Conservation (phyloP, 2,113 vertebrate genomes). For the Apaloderma vittatum region DNA sequence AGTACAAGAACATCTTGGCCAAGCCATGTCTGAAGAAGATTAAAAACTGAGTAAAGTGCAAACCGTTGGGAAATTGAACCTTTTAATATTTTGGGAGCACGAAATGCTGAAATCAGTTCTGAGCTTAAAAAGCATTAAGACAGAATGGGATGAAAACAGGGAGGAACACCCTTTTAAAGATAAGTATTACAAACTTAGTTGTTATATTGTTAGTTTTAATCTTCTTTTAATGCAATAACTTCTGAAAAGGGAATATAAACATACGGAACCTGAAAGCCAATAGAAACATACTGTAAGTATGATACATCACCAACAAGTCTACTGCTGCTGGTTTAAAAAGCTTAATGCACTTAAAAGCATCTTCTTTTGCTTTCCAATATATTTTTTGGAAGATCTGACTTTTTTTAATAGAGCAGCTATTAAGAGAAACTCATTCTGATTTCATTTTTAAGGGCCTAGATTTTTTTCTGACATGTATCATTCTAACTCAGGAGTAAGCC, state of each 20-base stretch:
- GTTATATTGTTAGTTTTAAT: not conserved
- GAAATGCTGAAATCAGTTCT: not conserved
- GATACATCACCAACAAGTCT: not conserved
- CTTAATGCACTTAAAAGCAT: not conserved
- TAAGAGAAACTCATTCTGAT: constrained; percentile 29
- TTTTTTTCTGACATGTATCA: constrained; percentile 10
- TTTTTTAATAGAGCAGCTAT: not conserved
- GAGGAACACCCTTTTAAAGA: not conserved
- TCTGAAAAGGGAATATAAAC: not conserved
- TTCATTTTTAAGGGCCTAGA: constrained; percentile 24
- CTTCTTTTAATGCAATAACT: not conserved
- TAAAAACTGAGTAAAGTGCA: not conserved
- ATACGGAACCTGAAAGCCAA: not conserved
- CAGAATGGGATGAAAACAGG: not conserved
- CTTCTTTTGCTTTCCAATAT: not conserved
- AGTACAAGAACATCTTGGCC: constrained; percentile 10
- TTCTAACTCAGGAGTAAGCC: not conserved
- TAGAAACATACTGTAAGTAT: not conserved
- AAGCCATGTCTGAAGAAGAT: not conserved
- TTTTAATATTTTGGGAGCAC: not conserved
- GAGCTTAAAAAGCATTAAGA: not conserved
- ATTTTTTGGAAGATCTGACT: not conserved
- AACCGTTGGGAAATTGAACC: not conserved
- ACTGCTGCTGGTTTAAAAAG: not conserved
- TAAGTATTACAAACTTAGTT: not conserved